Percentiles rank a stretch among this genome's conserved stretches.
Evolutionary conservation across 2,888 invertebrate species (phyloP).

Genomic region (Lutraria lutraria): DNA sequence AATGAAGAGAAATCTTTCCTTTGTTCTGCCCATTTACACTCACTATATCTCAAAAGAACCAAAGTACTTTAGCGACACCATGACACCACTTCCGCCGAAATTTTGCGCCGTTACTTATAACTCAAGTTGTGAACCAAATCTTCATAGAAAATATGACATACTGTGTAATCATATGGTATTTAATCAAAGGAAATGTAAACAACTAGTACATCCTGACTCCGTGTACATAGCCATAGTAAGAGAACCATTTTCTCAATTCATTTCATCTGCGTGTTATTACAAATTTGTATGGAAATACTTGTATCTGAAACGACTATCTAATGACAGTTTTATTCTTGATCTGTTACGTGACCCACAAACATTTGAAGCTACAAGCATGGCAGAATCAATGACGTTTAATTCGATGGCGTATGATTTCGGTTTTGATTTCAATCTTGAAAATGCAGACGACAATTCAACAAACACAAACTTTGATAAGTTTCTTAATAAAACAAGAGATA

Average conservation of each 20-base stretch:
- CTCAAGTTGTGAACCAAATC: neutral
- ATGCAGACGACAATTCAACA: neutral
- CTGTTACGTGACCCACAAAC: constrained; percentile 2
- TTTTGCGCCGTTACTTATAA: neutral
- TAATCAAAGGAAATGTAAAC: neutral
- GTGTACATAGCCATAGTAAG: constrained; percentile 25
- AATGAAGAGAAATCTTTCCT: constrained; percentile 33
- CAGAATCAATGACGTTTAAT: constrained; percentile 34
- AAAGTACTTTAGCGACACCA: constrained; percentile 16
- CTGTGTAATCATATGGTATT: constrained; percentile 37
- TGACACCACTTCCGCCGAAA: constrained; percentile 27
- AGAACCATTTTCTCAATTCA: constrained; percentile 22
- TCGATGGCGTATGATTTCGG: constrained; percentile 32
- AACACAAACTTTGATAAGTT: neutral
- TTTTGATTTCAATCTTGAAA: neutral
- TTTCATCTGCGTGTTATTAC: constrained; percentile 29
- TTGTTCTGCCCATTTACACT: neutral
- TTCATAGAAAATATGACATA: constrained; percentile 7
- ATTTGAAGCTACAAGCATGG: constrained; percentile 28
- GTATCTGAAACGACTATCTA: neutral
- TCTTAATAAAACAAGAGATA: constrained; percentile 23
- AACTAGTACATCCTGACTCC: constrained; percentile 5
- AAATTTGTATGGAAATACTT: constrained; percentile 3
- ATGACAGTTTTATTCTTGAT: constrained; percentile 30
- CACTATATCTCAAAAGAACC: constrained; percentile 28